Percentiles rank a stretch among this genome's conserved stretches.
Evolutionary conservation across 1,140 invertebrate genomes (phyloP).

Genomic region (Ptiloglossa arizonensis): DNA sequence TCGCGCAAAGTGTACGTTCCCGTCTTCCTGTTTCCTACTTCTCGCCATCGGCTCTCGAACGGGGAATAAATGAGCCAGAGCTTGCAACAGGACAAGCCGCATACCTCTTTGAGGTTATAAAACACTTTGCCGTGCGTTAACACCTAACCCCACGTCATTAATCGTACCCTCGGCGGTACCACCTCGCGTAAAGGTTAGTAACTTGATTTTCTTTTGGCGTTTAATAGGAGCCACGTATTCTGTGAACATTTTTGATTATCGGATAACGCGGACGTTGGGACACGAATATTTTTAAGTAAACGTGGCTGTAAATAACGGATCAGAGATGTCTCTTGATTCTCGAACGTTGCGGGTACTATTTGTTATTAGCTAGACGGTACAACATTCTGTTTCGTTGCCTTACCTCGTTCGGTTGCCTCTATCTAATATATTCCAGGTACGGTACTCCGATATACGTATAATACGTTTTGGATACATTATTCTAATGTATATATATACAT

Average conservation of each 20-base stretch:
- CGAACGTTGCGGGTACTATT: no score
- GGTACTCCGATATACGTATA: no score
- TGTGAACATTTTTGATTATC: background rate
- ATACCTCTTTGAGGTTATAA: slow-evolving; percentile 67
- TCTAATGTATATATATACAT: no score
- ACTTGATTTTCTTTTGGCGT: slow-evolving; percentile 26
- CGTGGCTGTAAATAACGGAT: no score
- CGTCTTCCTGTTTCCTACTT: slow-evolving; percentile 40
- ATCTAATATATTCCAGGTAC: no score
- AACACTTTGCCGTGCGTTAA: slow-evolving; percentile 68
- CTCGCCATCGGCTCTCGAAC: slow-evolving; percentile 58
- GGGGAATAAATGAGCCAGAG: slow-evolving; percentile 59
- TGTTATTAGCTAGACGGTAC: no score
- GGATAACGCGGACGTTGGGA: background rate
- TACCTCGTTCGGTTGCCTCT: no score
- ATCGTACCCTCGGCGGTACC: slow-evolving; percentile 48
- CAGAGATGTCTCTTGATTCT: no score
- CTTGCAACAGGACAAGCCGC: slow-evolving; percentile 63
- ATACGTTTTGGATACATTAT: no score
- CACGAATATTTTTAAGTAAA: no score
- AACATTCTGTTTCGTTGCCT: no score
- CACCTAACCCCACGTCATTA: slow-evolving; percentile 65
- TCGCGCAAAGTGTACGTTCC: slow-evolving; percentile 25
- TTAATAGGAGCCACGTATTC: slow-evolving; percentile 28
- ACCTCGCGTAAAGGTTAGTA: slow-evolving; percentile 27